Conservation (phyloP, 2,888 invertebrate species). For the Conomelus anceps region DNA sequence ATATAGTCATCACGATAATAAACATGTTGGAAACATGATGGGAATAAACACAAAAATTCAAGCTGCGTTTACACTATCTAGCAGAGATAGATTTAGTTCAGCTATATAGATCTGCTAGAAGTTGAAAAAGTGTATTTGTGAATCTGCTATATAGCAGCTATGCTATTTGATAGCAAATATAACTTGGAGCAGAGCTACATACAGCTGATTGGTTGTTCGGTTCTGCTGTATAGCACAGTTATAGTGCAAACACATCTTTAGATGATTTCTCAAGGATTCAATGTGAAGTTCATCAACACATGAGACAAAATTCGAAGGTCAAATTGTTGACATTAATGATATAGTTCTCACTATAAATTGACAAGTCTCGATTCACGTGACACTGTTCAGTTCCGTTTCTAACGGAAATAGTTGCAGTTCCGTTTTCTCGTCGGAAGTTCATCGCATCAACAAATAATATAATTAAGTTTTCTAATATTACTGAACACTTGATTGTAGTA, state of each 20-base stretch:
- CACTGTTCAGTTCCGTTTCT: no score
- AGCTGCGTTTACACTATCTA: background rate
- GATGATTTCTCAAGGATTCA: no score
- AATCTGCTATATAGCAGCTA: no score
- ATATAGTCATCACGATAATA: background rate
- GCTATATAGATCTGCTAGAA: no score
- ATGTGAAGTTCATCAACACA: no score
- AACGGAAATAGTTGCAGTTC: no score
- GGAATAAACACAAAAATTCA: background rate
- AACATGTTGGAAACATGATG: background rate
- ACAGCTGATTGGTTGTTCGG: no score
- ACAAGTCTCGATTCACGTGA: no score
- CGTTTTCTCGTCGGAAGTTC: background rate
- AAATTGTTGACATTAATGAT: background rate
- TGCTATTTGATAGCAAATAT: no score
- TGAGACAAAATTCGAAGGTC: background rate
- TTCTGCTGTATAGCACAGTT: background rate
- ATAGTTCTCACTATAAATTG: background rate
- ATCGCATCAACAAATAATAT: background rate
- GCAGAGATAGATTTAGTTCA: no score
- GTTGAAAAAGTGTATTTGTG: no score
- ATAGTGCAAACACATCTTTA: background rate
- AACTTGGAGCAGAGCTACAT: no score
- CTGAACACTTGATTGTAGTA: background rate
- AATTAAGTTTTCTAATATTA: background rate